Evolutionary conservation across 2,113 vertebrate species (phyloP).

Genomic region (Chloebia gouldiae): DNA sequence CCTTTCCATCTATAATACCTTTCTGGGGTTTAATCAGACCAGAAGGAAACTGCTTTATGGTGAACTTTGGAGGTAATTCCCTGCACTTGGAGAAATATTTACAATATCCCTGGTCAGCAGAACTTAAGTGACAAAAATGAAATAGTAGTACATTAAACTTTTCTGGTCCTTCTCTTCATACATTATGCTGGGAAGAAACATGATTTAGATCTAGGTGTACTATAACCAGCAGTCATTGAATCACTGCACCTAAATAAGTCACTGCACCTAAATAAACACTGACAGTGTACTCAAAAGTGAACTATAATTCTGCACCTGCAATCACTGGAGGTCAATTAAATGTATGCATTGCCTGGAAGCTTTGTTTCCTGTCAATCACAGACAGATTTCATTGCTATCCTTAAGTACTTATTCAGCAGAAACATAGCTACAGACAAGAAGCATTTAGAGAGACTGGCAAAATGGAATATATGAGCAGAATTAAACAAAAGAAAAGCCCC

Average conservation of each 20-base stretch:
- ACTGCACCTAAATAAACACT: conserved; percentile 36
- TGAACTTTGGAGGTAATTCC: background rate
- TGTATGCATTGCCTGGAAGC: conserved; percentile 29
- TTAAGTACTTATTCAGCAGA: conserved; percentile 48
- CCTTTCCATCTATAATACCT: background rate
- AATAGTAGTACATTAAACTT: background rate
- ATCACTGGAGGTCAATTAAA: conserved; percentile 42
- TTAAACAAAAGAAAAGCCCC: background rate
- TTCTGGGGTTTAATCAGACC: background rate
- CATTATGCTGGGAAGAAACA: background rate
- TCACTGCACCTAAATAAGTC: background rate
- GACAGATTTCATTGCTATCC: background rate
- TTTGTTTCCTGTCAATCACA: conserved; percentile 47
- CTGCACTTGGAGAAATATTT: background rate
- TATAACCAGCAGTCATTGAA: conserved; percentile 28
- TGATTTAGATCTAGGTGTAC: conserved; percentile 3
- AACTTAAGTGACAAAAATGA: background rate
- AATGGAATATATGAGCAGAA: background rate
- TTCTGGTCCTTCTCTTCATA: background rate
- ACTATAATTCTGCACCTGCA: conserved; percentile 52
- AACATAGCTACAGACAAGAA: background rate
- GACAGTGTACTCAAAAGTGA: conserved; percentile 33
- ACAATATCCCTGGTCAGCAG: background rate
- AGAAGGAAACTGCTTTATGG: background rate
- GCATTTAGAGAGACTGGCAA: background rate